Evolutionary conservation across 2,888 invertebrate species (phyloP).

Genomic region (Sphaerophoria taeniata): DNA sequence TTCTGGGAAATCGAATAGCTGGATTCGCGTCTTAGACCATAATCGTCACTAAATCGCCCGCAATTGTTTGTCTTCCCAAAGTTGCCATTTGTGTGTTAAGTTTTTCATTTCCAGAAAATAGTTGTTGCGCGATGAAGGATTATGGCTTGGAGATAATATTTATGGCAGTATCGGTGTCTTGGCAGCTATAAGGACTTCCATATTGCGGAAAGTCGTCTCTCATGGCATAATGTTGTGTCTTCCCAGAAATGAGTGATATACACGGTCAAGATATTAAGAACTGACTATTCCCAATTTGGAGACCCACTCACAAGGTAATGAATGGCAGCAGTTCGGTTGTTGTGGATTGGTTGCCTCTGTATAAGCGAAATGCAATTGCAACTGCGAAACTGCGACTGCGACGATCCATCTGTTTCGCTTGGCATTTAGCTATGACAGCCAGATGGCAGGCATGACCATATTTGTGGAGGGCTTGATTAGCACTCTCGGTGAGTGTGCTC

Average conservation of each 20-base stretch:
- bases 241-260: conserved; percentile 73
- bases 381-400: not conserved
- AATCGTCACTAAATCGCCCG: conserved; percentile 69
- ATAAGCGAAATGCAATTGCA: not conserved
- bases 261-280: conserved; percentile 73
- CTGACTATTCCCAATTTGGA: conserved; percentile 70
- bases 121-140: not conserved
- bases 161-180: conserved; percentile 66
- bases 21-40: conserved; percentile 67
- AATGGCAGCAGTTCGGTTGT: conserved; percentile 60
- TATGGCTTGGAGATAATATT: conserved; percentile 39
- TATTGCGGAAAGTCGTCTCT: conserved; percentile 8
- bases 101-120: conserved; percentile 11
- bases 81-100: not conserved
- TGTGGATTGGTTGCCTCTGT: not conserved
- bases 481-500: conserved; percentile 45
- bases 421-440: conserved; percentile 69
- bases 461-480: conserved; percentile 65
- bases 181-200: conserved; percentile 31
- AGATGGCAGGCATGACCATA: conserved; percentile 66
- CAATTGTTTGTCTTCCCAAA: conserved; percentile 16
- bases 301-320: conserved; percentile 69
- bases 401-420: conserved; percentile 63
- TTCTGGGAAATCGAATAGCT: conserved; percentile 59
- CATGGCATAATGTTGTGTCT: conserved; percentile 52